Conservation (phyloP, 2,888 invertebrate genomes). For the Lepetodrilus schrolli region DNA sequence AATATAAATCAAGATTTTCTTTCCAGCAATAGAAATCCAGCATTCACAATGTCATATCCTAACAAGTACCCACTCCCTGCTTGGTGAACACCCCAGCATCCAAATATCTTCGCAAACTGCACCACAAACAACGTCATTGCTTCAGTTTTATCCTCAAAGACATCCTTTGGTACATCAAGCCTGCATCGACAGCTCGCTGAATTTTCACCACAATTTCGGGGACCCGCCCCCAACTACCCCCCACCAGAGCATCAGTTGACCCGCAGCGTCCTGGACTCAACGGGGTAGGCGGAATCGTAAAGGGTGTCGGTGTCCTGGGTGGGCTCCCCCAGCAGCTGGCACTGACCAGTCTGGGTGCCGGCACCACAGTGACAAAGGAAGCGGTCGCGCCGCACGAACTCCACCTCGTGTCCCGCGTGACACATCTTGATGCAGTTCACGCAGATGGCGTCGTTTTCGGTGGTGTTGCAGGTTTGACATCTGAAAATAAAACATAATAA, state of each 20-base stretch:
- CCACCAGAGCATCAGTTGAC: slow-evolving; percentile 85
- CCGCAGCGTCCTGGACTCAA: slow-evolving; percentile 98
- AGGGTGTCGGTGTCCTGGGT: slow-evolving; percentile 99
- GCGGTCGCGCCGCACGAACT: slow-evolving; percentile 99
- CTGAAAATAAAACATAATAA: slow-evolving; percentile 63
- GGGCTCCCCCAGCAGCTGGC: slow-evolving; percentile 98
- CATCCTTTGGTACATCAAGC: too few species aligned
- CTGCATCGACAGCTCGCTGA: too few species aligned
- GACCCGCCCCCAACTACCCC: too few species aligned
- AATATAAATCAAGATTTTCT: too few species aligned
- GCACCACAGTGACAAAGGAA: slow-evolving; percentile 99
- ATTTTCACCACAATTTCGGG: too few species aligned
- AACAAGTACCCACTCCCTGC: too few species aligned
- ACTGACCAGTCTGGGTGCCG: slow-evolving; percentile 97
- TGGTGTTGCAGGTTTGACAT: slow-evolving; percentile 99
- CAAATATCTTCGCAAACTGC: too few species aligned
- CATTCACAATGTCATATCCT: too few species aligned
- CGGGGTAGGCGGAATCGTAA: slow-evolving; percentile 98
- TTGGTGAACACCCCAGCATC: too few species aligned
- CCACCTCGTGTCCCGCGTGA: slow-evolving; percentile 98
- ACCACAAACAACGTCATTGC: too few species aligned
- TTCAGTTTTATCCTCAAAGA: too few species aligned
- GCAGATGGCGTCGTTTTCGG: slow-evolving; percentile 99
- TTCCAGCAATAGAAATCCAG: too few species aligned
- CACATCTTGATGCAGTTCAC: slow-evolving; percentile 99